Evolutionary conservation across 2,888 invertebrate genomes (phyloP), one percentile per base, ranked within the genome.

Genomic region (Diaprepes abbreviatus): DNA sequence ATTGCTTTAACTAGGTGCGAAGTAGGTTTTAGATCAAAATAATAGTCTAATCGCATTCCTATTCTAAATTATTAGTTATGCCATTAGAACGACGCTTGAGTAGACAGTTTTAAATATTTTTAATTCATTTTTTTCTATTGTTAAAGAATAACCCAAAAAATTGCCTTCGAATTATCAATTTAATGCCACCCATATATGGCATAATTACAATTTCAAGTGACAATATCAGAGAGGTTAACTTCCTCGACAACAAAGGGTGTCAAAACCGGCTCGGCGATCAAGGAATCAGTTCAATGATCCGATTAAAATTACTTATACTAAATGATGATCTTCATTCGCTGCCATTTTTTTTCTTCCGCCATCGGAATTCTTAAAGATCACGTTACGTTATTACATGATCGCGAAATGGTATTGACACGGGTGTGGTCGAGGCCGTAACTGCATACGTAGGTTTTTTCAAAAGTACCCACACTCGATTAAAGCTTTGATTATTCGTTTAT

Each of bases 201-300:
- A 40, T 40, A 17, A 40, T 38, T 14, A 16, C 6, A 14, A 40
- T 40, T 9, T 16, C 12, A 45, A 12, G 24, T 45, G 45, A 45
- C 45, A 45, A 12, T n/a, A 45, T 45, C n/a, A 24, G 24, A 24
- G 24, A 21, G 45, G 24, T 45, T 45, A 24, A n/a, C 6, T 5
- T 24, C 24, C 24, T 9, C 24, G 12, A 2, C 45, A 45, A 21
- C 21, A 45, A 45, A 45, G 24, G 45, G 45, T 24, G 45, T 24
- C n/a, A 24, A 24, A 45, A 45, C 45, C 21, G 21, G 21, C 45
- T 45, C 5, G 24, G 12, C 24, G 5, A 12, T 6, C 6, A 24
- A 45, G 45, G 12, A 45, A 45, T 21, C 45, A 2, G 45, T 45
- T 45, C 45, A 45, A 24, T 45, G 45, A 45, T 45, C 45, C 24